These are phyloP conservation scores for Pteromalus puparum DNA, from an alignment of 1,140 invertebrate species.

Conservation along the genomic window DNA sequence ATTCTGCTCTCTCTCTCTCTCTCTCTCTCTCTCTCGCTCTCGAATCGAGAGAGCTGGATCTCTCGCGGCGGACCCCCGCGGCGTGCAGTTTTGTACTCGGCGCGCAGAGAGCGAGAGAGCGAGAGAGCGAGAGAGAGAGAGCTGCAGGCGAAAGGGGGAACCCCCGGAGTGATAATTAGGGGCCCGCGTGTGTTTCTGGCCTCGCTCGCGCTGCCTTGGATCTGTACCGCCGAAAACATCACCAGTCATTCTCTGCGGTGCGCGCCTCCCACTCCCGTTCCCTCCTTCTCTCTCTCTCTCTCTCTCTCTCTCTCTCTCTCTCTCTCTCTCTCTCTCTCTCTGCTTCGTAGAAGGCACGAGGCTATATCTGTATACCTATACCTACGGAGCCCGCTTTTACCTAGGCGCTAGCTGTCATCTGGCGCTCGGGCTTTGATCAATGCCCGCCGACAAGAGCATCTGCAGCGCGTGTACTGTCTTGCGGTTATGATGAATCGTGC, in stretches of 20 bases:
- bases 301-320: background rate
- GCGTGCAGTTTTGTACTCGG: conserved; percentile 39
- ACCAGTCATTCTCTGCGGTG: conserved; percentile 61
- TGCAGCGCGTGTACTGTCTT: background rate
- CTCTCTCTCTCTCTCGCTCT: background rate
- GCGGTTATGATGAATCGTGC: conserved; percentile 11
- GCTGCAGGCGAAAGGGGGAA: conserved; percentile 64
- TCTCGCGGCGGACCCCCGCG: conserved; percentile 30
- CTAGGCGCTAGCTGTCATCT: conserved; percentile 39
- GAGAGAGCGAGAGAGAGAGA: conserved; percentile 35
- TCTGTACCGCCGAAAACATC: conserved; percentile 68
- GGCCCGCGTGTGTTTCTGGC: conserved; percentile 68
- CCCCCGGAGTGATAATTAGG: conserved; percentile 70
- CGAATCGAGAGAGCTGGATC: background rate
- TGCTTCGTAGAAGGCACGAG: background rate
- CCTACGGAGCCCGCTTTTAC: background rate
- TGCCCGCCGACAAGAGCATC: conserved; percentile 3
- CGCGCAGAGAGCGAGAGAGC: background rate
- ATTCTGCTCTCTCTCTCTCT: background rate
- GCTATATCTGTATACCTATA: background rate
- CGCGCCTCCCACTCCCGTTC: conserved; percentile 37
- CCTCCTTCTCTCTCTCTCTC: background rate
- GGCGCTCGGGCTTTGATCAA: conserved; percentile 35
- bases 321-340: background rate
- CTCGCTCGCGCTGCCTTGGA: conserved; percentile 65